Conservation (phyloP, 2,113 vertebrate genomes). For the Cyprinus carpio region DNA sequence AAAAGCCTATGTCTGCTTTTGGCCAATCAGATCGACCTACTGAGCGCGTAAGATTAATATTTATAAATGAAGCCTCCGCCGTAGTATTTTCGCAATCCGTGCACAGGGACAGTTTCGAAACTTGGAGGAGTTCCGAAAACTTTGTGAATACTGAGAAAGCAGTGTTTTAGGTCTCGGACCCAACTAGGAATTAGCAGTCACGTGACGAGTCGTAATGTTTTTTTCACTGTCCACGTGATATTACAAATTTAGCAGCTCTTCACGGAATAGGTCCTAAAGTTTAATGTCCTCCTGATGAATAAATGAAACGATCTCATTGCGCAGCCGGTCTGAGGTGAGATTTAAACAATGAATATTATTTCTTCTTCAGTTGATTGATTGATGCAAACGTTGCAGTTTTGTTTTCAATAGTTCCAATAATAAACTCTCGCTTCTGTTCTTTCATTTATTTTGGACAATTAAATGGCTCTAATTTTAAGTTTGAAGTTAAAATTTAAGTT, state of each 20-base stretch:
- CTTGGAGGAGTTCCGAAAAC: neutral
- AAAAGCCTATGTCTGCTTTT: neutral
- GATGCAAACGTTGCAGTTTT: conserved; percentile 20
- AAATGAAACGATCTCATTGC: neutral
- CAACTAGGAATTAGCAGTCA: neutral
- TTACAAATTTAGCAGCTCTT: neutral
- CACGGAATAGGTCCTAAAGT: neutral
- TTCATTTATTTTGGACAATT: neutral
- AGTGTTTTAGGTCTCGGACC: neutral
- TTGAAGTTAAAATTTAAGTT: no score
- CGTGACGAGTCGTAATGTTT: neutral
- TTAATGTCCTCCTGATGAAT: neutral
- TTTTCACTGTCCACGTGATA: conserved; percentile 21
- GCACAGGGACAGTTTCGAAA: neutral
- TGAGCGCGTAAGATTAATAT: neutral
- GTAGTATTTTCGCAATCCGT: neutral
- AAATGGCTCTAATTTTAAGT: no score
- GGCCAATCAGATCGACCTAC: neutral
- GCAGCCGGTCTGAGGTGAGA: conserved; percentile 14
- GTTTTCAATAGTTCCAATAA: conserved; percentile 34
- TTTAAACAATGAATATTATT: neutral
- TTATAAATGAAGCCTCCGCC: neutral
- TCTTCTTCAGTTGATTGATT: neutral
- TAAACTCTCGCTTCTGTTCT: neutral
- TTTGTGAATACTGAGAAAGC: neutral